Evolutionary conservation across 2,797 vertebrate species (phyloP), one percentile per base, ranked within the genome.

Genomic region (Gorsachius magnificus): DNA sequence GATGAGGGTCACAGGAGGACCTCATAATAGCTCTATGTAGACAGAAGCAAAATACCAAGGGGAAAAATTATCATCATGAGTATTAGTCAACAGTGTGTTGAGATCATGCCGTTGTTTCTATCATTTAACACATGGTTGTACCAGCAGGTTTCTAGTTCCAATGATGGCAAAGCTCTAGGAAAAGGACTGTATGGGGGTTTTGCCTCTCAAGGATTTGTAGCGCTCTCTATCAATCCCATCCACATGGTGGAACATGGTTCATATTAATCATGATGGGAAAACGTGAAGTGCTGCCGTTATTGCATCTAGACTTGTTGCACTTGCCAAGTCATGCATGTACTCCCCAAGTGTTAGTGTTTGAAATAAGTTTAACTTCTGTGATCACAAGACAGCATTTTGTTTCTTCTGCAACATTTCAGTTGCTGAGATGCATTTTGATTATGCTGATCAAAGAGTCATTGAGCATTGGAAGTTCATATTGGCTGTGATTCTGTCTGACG

Each of bases 401-500:
- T 50, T 77, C 29, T 92, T 87, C 50, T 70, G 71, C 60, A 89
- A 31, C 53, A 45, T 91, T 94, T 96, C 48, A 26, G 50, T 43
- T 46, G 76, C 51, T 15, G 35, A 68, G 61, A 25, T 72, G 66
- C 19, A 22, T 95, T 96, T 60, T 79, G 77, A 76, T 93, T 56
- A 9, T 20, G 29, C 65, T 81, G 91, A 85, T 96, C 94, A 87
- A 89, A 94, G 78, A 80, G 65, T 63, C 66, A 57, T 45, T 29
- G 76, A 94, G 70, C 69, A 92, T 17, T 57, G 76, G 38, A 51
- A 78, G 87, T 58, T 93, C 69, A 58, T 17, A 93, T 63, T 83
- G 86, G 83, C 90, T 76, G 64, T 78, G 93, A 69, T 69, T 97
- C 78, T 88, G 38, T 81, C 90, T 94, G 93, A 96, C n/a, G 45